Percentiles rank a stretch among this genome's conserved stretches.
Conservation (phyloP, 1,140 invertebrate genomes). For the Acromyrmex charruanus region DNA sequence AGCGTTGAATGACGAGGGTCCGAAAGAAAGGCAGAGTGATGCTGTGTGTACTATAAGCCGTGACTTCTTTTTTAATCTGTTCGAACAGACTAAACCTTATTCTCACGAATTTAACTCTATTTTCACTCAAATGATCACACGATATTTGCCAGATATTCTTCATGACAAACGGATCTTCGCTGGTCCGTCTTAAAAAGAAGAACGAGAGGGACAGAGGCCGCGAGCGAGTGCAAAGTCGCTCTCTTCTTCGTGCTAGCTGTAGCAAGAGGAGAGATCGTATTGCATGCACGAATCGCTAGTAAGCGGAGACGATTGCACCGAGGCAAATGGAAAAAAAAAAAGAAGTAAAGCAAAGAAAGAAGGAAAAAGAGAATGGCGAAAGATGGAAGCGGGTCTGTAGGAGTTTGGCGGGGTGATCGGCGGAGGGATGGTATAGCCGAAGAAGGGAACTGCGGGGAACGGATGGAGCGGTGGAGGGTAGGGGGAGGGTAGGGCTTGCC, state of each 20-base stretch:
- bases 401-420: conserved; percentile 67
- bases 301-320: conserved; percentile 85
- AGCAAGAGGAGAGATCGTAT: conserved; percentile 80
- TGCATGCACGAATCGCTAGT: conserved; percentile 84
- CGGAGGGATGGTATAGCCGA: conserved; percentile 62
- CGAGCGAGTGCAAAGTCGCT: conserved; percentile 66
- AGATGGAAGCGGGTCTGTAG: conserved; percentile 65
- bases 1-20: background rate
- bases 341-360: conserved; percentile 49
- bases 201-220: background rate
- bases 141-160: conserved; percentile 35
- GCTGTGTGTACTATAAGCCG: background rate
- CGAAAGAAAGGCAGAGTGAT: background rate
- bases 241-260: conserved; percentile 73
- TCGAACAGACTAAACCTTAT: background rate
- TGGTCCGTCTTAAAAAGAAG: background rate
- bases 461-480: background rate
- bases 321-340: conserved; percentile 57
- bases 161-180: conserved; percentile 8
- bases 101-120: conserved; percentile 37
- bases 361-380: conserved; percentile 61
- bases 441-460: conserved; percentile 21
- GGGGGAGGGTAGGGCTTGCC: conserved; percentile 75
- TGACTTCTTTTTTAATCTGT: conserved; percentile 8
- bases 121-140: background rate